Evolutionary conservation across 1,140 invertebrate genomes (phyloP).

Genomic region (Vanessa tameamea): DNA sequence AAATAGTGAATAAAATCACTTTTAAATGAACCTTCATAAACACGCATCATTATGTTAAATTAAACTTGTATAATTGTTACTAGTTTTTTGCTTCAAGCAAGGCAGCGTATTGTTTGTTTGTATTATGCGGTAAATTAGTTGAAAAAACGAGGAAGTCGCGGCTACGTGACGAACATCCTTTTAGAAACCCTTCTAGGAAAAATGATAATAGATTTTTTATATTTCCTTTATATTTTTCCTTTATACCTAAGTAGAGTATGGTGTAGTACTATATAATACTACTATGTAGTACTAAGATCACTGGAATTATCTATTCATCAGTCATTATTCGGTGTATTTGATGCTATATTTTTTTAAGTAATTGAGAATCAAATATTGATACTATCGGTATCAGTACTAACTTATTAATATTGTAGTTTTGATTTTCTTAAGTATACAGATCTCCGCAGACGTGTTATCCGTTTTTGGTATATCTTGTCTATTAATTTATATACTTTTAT

Average conservation of each 20-base stretch:
- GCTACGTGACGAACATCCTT: conserved; percentile 24
- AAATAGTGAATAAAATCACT: background rate
- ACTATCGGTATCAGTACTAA: no score
- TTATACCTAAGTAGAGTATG: background rate
- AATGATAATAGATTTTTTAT: background rate
- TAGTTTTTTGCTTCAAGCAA: conserved; percentile 52
- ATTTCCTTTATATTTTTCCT: conserved; percentile 1
- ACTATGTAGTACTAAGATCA: no score
- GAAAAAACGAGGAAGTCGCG: conserved; percentile 46
- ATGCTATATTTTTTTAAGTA: no score
- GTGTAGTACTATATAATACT: no score
- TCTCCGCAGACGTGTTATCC: no score
- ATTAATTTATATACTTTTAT: no score
- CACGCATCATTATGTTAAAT: conserved; percentile 25
- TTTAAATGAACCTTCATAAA: conserved; percentile 7
- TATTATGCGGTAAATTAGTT: conserved; percentile 38
- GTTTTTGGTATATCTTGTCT: no score
- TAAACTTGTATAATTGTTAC: conserved; percentile 28
- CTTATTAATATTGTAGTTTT: no score
- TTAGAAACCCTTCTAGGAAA: background rate
- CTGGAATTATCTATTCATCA: no score
- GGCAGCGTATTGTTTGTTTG: conserved; percentile 49
- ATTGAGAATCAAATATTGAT: no score
- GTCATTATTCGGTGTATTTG: no score
- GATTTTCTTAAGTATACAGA: no score